These are phyloP conservation scores for Cynopterus sphinx DNA, from an alignment of 2,797 vertebrate genomes.

Conservation along the genomic window DNA sequence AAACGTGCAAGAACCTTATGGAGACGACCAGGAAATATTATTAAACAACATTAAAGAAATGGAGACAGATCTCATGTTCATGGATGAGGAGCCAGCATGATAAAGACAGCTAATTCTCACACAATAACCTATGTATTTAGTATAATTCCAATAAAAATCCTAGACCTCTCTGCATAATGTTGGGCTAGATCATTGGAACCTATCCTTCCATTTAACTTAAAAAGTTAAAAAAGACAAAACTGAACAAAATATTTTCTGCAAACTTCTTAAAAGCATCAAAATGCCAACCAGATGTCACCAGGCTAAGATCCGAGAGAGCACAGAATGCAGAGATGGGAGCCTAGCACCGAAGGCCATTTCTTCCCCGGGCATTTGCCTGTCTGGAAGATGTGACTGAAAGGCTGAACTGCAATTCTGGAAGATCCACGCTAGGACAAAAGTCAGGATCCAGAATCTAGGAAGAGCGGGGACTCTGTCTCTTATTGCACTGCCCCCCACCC, in stretches of 20 bases:
- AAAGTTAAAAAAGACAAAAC: not conserved
- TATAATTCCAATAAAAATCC: not conserved
- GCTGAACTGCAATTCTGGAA: not conserved
- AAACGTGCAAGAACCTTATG: not conserved
- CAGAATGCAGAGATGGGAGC: not conserved
- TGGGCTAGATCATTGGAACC: not conserved
- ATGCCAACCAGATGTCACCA: not conserved
- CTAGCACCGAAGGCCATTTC: not conserved
- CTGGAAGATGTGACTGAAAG: not conserved
- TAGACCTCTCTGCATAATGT: not conserved
- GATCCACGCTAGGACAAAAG: not conserved
- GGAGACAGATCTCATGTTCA: not conserved
- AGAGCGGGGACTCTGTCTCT: not conserved
- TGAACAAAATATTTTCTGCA: not conserved
- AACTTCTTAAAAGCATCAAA: not conserved
- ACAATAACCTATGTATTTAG: not conserved
- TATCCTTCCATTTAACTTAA: not conserved
- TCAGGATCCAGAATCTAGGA: not conserved
- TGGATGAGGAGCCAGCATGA: not conserved
- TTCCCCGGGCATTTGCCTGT: not conserved
- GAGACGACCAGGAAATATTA: constrained; percentile 17
- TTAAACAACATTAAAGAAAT: not conserved
- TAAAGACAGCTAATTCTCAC: not conserved
- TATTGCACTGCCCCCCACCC: not conserved
- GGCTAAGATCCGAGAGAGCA: not conserved